These are phyloP conservation scores for Chelmon rostratus DNA, from an alignment of 2,797 vertebrate genomes.

Conservation along the genomic window DNA sequence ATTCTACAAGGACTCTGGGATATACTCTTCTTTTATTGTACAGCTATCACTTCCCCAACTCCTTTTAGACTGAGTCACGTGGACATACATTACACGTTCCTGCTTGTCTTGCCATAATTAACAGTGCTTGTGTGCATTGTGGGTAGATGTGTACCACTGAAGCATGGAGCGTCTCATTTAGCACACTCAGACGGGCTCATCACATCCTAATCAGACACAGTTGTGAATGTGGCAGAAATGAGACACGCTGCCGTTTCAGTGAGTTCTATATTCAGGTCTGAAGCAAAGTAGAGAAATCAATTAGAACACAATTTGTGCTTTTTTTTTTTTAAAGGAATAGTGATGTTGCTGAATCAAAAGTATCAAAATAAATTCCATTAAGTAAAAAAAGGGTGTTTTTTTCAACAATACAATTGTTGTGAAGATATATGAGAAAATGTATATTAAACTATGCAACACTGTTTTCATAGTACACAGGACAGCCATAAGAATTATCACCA, in stretches of 20 bases:
- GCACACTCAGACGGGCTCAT: slow-evolving; percentile 33
- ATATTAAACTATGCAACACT: neutral
- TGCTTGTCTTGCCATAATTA: slow-evolving; percentile 45
- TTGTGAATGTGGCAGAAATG: slow-evolving; percentile 33
- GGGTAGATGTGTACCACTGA: neutral
- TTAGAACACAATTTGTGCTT: neutral
- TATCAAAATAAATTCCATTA: neutral
- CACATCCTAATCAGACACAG: slow-evolving; percentile 50
- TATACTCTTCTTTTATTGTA: neutral
- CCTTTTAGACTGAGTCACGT: neutral
- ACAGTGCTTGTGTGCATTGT: slow-evolving; percentile 35
- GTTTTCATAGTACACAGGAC: neutral
- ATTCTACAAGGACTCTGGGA: neutral
- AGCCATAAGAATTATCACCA: neutral
- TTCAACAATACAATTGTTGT: neutral
- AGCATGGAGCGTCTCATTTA: slow-evolving; percentile 31
- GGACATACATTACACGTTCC: neutral
- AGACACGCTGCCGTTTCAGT: slow-evolving; percentile 3
- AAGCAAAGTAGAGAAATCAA: neutral
- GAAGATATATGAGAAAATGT: neutral
- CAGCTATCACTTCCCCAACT: neutral
- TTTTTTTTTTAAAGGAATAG: neutral
- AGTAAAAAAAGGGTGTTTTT: neutral
- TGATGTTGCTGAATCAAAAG: neutral
- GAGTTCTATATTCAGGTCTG: neutral